Conservation (phyloP, 2,797 vertebrate species). For the Danio tinwini region DNA sequence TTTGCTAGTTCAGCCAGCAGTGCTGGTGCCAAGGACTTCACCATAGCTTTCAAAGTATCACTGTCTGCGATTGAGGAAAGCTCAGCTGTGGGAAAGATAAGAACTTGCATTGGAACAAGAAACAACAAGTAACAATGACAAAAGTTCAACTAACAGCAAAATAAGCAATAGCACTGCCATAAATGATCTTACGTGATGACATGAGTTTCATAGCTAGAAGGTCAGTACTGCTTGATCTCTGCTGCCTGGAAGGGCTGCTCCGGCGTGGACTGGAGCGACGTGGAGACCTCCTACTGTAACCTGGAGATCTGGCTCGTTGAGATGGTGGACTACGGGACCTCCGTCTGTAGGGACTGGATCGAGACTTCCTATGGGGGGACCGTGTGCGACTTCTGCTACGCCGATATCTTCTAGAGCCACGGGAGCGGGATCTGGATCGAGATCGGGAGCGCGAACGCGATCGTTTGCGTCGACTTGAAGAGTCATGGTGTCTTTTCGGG, state of each 20-base stretch:
- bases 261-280: slow-evolving; percentile 52
- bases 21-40: slow-evolving; percentile 80
- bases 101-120: neutral
- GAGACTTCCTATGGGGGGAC: slow-evolving; percentile 51
- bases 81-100: slow-evolving; percentile 20
- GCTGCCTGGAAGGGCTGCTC: slow-evolving; percentile 57
- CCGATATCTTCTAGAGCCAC: slow-evolving; percentile 60
- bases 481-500: slow-evolving; percentile 72
- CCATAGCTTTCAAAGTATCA: slow-evolving; percentile 73
- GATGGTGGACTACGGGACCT: slow-evolving; percentile 51
- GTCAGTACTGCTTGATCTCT: slow-evolving; percentile 62
- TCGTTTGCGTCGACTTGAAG: slow-evolving; percentile 68
- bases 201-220: slow-evolving; percentile 73
- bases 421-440: slow-evolving; percentile 31
- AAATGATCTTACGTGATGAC: slow-evolving; percentile 68
- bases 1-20: slow-evolving; percentile 80
- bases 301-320: slow-evolving; percentile 57
- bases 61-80: slow-evolving; percentile 48
- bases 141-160: neutral
- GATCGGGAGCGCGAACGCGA: slow-evolving; percentile 64
- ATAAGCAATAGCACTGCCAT: neutral
- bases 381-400: slow-evolving; percentile 64
- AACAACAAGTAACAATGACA: no score
- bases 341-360: slow-evolving; percentile 44
- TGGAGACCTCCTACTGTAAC: slow-evolving; percentile 58